phyloP scores from a whole-genome alignment of 1,140 invertebrate genomes.

The Pygmarrhopalites habei region DNA sequence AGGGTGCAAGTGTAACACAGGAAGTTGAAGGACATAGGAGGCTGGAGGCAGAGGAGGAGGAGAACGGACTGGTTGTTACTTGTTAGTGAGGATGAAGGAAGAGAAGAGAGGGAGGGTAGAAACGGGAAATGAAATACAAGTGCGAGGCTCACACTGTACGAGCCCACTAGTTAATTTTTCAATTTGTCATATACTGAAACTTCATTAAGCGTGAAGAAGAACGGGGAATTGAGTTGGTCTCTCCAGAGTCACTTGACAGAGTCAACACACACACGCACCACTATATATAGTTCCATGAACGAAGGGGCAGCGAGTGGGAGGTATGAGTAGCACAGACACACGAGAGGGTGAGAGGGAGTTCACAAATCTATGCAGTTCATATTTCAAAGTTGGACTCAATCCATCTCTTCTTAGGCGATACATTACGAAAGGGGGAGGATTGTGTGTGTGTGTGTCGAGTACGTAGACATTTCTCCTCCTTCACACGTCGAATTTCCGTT shows the following conservation, averaged over 20 bases:
- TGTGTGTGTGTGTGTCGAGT: no score
- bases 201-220: slow-evolving; percentile 18
- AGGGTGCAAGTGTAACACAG: background rate
- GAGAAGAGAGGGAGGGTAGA: background rate
- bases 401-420: no score
- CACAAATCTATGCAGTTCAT: background rate
- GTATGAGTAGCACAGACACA: background rate
- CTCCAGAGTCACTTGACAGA: slow-evolving; percentile 1
- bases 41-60: background rate
- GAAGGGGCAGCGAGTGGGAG: background rate
- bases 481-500: no score
- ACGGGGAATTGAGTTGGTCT: background rate
- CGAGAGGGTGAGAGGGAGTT: background rate
- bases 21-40: background rate
- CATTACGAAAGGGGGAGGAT: no score
- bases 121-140: no score
- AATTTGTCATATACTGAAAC: slow-evolving; percentile 13
- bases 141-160: no score
- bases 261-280: background rate
- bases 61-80: background rate
- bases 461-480: no score
- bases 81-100: background rate
- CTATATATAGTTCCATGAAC: background rate
- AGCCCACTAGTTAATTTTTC: slow-evolving; percentile 23
- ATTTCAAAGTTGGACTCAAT: slow-evolving; percentile 4